A percentile compares a stretch with the other conserved stretches of the same genome.
These are phyloP conservation scores for Drosophila cracens DNA, from an alignment of 2,888 invertebrate species.

Conservation along the genomic window DNA sequence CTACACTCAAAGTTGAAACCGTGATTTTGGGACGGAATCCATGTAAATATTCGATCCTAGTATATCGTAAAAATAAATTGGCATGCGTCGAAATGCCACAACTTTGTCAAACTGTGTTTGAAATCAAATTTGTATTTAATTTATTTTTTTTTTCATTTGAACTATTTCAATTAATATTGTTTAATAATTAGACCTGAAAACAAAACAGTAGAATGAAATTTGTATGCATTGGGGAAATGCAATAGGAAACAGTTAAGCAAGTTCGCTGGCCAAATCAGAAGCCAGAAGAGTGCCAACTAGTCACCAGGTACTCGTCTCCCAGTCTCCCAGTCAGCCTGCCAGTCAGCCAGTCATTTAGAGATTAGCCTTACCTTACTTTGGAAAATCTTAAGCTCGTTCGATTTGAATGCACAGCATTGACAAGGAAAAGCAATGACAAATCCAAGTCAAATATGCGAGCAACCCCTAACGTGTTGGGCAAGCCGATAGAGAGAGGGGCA, in stretches of 20 bases:
- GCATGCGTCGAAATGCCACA: background rate
- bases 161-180: background rate
- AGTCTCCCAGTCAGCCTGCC: constrained; percentile 14
- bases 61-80: background rate
- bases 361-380: constrained; percentile 64
- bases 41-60: too few species aligned
- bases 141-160: background rate
- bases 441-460: constrained; percentile 79
- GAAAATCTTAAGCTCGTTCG: constrained; percentile 75
- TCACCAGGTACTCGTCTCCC: constrained; percentile 35
- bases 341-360: constrained; percentile 35
- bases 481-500: background rate
- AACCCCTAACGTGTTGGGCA: constrained; percentile 32
- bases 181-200: background rate
- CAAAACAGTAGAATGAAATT: background rate
- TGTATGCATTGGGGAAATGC: constrained; percentile 5
- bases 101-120: background rate
- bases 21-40: background rate
- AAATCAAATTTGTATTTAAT: background rate
- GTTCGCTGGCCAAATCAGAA: constrained; percentile 76
- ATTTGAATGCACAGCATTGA: constrained; percentile 58
- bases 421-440: constrained; percentile 72
- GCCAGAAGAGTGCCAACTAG: constrained; percentile 63
- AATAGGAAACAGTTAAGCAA: constrained; percentile 46
- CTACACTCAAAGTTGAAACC: background rate